Conservation (phyloP, 1,140 invertebrate species). For the Bombus cullumanus region DNA sequence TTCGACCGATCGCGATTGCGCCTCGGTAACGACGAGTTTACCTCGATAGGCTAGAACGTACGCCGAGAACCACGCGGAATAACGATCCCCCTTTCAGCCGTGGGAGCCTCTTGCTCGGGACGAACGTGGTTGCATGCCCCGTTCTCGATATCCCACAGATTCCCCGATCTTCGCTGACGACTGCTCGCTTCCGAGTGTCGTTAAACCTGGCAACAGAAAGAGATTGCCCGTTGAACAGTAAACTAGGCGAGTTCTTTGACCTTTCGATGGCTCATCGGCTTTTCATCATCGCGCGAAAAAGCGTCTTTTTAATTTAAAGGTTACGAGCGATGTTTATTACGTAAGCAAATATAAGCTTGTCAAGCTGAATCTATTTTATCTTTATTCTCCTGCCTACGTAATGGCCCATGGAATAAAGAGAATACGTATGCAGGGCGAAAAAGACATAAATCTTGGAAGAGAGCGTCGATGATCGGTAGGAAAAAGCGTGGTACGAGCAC, state of each 20-base stretch:
- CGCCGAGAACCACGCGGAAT: constrained; percentile 23
- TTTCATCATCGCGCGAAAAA: fast-evolving
- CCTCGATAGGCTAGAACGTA: constrained; percentile 45
- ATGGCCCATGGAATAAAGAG: not conserved
- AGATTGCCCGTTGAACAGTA: too few relatives aligned
- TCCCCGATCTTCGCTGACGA: not conserved
- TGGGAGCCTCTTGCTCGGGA: constrained; percentile 5
- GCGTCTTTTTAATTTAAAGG: fast-evolving
- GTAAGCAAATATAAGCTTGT: too few relatives aligned
- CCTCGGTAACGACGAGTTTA: constrained; percentile 52
- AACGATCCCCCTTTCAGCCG: constrained; percentile 41
- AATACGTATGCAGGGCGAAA: not conserved
- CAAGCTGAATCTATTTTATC: too few relatives aligned
- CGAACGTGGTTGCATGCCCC: too few relatives aligned
- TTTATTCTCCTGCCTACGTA: not conserved
- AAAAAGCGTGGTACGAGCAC: too few relatives aligned
- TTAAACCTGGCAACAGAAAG: not conserved
- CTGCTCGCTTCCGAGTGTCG: not conserved
- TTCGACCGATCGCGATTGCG: constrained; percentile 47
- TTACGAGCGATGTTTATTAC: fast-evolving
- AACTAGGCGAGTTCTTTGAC: too few relatives aligned
- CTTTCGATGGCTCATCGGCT: too few relatives aligned
- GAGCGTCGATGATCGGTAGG: constrained; percentile 4
- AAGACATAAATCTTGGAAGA: not conserved
- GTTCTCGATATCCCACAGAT: constrained; percentile 6